Evolutionary conservation across 2,888 invertebrate genomes (phyloP).

Genomic region (Lycaena phlaeas): DNA sequence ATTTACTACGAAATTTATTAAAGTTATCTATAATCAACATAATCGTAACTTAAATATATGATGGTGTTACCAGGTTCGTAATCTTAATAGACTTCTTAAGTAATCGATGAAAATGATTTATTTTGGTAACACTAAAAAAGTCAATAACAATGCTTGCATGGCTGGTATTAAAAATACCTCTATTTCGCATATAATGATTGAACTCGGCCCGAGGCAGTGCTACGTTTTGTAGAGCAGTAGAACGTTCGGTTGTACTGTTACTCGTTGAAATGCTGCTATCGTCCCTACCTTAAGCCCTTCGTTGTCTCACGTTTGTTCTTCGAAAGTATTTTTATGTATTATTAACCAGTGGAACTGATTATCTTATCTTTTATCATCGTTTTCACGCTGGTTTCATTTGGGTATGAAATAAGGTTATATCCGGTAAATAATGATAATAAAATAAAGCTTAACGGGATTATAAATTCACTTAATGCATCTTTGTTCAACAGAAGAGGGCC

Average conservation of each 20-base stretch:
- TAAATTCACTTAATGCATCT: no score
- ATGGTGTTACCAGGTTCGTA: no score
- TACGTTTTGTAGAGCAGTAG: slow-evolving; percentile 58
- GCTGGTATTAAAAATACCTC: slow-evolving; percentile 3
- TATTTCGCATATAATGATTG: slow-evolving; percentile 32
- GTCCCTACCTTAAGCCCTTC: slow-evolving; percentile 42
- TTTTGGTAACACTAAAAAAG: neutral
- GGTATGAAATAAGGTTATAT: no score
- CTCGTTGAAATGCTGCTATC: slow-evolving; percentile 52
- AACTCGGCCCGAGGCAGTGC: slow-evolving; percentile 39
- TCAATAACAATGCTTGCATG: neutral
- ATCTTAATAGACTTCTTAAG: no score
- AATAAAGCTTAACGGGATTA: no score
- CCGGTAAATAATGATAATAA: no score
- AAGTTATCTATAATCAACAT: no score
- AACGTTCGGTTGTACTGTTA: slow-evolving; percentile 53
- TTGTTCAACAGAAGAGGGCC: no score
- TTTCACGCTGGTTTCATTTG: no score
- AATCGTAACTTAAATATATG: no score
- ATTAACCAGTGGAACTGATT: neutral
- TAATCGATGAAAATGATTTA: no score
- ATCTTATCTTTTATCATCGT: slow-evolving; percentile 2
- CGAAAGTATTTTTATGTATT: slow-evolving; percentile 11
- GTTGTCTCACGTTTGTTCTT: slow-evolving; percentile 24
- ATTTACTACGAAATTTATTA: no score